Evolutionary conservation across 2,797 vertebrate genomes (phyloP).

Genomic region (Cyprinella venusta): DNA sequence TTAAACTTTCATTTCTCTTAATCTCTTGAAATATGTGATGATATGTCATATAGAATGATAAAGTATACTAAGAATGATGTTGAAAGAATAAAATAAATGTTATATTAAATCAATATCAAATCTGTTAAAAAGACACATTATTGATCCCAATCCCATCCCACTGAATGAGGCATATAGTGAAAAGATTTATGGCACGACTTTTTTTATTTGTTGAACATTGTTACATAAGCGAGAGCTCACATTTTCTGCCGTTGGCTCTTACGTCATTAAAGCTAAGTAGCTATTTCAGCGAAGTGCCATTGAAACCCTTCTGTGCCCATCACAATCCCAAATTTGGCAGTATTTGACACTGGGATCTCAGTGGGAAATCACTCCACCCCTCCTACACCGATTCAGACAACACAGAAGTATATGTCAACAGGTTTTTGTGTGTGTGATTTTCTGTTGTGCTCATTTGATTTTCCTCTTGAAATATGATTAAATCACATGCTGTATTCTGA

Average conservation of each 20-base stretch:
- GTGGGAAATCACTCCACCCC: constrained; percentile 38
- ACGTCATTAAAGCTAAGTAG: constrained; percentile 34
- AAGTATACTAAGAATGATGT: not conserved
- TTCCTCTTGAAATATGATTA: constrained; percentile 16
- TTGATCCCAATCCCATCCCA: not conserved
- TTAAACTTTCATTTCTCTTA: no score
- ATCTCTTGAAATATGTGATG: not conserved
- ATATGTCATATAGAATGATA: not conserved
- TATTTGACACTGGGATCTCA: constrained; percentile 35
- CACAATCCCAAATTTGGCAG: constrained; percentile 26
- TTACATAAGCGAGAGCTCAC: not conserved
- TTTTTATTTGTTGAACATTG: not conserved
- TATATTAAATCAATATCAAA: not conserved
- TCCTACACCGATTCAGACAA: constrained; percentile 15
- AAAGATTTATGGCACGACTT: not conserved
- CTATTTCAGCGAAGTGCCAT: constrained; percentile 40
- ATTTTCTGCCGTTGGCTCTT: constrained; percentile 14
- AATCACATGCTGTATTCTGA: constrained; percentile 12
- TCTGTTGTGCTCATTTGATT: not conserved
- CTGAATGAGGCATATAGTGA: not conserved
- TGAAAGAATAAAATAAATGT: not conserved
- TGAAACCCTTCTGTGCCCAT: constrained; percentile 34
- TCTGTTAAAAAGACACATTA: not conserved
- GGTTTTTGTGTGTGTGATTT: constrained; percentile 17
- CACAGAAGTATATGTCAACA: constrained; percentile 23